These are phyloP conservation scores for Anguilla marmorata DNA, from an alignment of 2,797 vertebrate species.

Conservation along the genomic window DNA sequence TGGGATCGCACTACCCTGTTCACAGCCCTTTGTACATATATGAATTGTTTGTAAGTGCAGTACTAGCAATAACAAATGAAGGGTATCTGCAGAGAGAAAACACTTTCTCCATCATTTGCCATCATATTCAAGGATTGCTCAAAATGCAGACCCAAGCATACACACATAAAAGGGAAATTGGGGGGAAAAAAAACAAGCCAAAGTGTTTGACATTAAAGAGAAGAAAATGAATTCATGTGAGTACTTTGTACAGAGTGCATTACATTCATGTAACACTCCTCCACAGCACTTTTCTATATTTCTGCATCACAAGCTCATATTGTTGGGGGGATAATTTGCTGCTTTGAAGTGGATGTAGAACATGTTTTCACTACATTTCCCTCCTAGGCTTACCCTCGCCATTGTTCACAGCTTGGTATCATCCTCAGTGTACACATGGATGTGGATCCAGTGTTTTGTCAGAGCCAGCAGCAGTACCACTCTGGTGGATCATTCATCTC, in stretches of 20 bases:
- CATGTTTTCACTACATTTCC: background rate
- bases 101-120: background rate
- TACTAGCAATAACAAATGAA: background rate
- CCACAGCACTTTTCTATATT: background rate
- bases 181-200: no score
- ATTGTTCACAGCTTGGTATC: background rate
- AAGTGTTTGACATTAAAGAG: conserved; percentile 56
- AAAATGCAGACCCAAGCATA: background rate
- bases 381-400: background rate
- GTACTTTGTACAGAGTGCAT: background rate
- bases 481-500: background rate
- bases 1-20: background rate
- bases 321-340: background rate
- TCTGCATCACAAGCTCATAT: conserved; percentile 13
- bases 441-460: background rate
- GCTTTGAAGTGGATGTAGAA: background rate
- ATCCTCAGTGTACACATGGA: background rate
- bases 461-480: background rate
- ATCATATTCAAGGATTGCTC: background rate
- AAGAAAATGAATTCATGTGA: conserved; percentile 52
- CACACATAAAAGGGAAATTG: background rate
- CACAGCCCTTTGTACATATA: background rate
- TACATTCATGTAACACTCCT: background rate
- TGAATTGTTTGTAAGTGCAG: conserved; percentile 20
- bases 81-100: conserved; percentile 3